Conservation (phyloP, 2,797 vertebrate species). For the Brachymystax lenok region DNA sequence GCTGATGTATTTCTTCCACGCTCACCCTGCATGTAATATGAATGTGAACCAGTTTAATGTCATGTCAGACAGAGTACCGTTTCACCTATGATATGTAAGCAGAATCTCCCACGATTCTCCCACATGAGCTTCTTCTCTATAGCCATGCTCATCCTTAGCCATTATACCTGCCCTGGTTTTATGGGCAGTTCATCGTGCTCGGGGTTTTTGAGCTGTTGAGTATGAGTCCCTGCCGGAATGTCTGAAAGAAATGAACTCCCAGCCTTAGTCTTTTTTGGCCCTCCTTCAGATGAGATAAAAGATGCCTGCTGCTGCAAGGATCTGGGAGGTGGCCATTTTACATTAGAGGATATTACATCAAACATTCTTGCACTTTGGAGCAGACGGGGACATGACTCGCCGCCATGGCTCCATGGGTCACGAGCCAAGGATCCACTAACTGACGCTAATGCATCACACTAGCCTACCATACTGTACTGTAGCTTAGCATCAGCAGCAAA, state of each 20-base stretch:
- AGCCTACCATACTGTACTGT: constrained; percentile 39
- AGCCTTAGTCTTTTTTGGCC: constrained; percentile 75
- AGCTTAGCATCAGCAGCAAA: constrained; percentile 39
- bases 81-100: constrained; percentile 77
- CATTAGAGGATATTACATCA: constrained; percentile 77
- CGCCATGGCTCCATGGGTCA: constrained; percentile 63
- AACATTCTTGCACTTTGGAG: constrained; percentile 76
- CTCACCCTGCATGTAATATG: constrained; percentile 49
- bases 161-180: constrained; percentile 74
- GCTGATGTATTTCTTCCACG: constrained; percentile 36
- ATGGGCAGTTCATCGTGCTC: constrained; percentile 77
- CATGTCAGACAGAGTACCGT: constrained; percentile 64
- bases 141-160: constrained; percentile 46
- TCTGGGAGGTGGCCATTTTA: constrained; percentile 69
- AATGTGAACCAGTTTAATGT: constrained; percentile 69
- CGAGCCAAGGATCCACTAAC: constrained; percentile 69
- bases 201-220: constrained; percentile 78
- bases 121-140: constrained; percentile 52
- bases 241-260: constrained; percentile 82
- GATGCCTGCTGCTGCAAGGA: constrained; percentile 48
- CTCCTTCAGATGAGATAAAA: constrained; percentile 70
- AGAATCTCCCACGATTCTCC: constrained; percentile 63
- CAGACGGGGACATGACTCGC: constrained; percentile 72
- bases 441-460: constrained; percentile 48
- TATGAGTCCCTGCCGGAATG: constrained; percentile 71